Conservation (phyloP, 2,888 invertebrate species). For the Eremobia ochroleuca region DNA sequence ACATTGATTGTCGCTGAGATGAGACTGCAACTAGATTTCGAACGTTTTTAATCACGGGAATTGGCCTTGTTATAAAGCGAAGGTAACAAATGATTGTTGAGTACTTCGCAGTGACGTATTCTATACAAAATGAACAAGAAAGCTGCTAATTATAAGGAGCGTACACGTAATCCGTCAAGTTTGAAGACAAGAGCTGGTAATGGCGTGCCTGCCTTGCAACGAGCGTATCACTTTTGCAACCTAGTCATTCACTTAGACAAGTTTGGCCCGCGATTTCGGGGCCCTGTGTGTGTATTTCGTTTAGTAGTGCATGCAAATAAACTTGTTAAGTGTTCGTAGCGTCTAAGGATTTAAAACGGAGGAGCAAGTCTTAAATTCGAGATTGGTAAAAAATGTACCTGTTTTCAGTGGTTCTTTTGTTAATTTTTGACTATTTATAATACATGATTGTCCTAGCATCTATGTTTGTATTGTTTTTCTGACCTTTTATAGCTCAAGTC, state of each 20-base stretch:
- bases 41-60: too few relatives aligned
- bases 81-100: conserved; percentile 45
- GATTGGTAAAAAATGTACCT: conserved; percentile 90
- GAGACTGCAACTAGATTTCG: too few relatives aligned
- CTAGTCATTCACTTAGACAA: conserved; percentile 90
- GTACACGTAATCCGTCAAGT: conserved; percentile 68
- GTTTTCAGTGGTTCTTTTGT: conserved; percentile 91
- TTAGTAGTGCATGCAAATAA: conserved; percentile 88
- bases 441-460: conserved; percentile 91
- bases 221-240: conserved; percentile 86
- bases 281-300: conserved; percentile 83
- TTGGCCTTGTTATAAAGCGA: conserved; percentile 58
- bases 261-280: conserved; percentile 73
- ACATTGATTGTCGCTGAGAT: too few relatives aligned
- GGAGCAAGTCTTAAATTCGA: conserved; percentile 88
- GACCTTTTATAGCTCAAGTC: neutral
- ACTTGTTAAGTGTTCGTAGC: conserved; percentile 90
- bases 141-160: conserved; percentile 69
- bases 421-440: conserved; percentile 91
- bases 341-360: conserved; percentile 88
- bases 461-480: conserved; percentile 78
- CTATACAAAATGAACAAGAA: conserved; percentile 65
- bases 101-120: conserved; percentile 56
- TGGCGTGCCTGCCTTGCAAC: conserved; percentile 74
- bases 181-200: conserved; percentile 68